phyloP scores from a whole-genome alignment of 2,113 vertebrate genomes.

The Hippolais icterina region DNA sequence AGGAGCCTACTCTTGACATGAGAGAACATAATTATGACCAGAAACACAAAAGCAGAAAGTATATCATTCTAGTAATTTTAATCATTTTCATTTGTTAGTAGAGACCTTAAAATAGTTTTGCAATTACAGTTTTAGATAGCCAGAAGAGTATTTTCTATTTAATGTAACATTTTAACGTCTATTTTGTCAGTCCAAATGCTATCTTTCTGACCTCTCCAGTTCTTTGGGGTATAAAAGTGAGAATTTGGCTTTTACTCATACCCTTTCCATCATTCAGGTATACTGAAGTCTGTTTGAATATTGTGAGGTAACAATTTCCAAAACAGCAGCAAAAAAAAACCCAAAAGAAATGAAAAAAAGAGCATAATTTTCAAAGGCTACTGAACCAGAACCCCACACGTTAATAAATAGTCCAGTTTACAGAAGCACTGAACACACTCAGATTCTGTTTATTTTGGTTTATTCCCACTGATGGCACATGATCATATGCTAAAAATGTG shows the following conservation, averaged over 20 bases:
- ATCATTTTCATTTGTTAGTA: constrained; percentile 47
- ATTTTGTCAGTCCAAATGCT: constrained; percentile 17
- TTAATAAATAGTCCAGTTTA: background rate
- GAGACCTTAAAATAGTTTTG: constrained; percentile 54
- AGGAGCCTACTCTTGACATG: background rate
- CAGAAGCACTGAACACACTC: background rate
- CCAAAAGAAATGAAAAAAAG: background rate
- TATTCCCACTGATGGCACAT: background rate
- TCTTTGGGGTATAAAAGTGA: background rate
- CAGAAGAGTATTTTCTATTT: background rate
- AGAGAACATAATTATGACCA: background rate
- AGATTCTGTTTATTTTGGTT: constrained; percentile 4
- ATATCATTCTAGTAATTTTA: constrained; percentile 30
- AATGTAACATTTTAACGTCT: background rate
- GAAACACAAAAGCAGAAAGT: constrained; percentile 6
- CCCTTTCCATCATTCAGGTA: background rate
- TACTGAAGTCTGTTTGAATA: background rate
- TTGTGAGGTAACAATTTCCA: background rate
- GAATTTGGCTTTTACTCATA: background rate
- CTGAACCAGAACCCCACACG: background rate
- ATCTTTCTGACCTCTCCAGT: background rate
- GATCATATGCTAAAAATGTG: constrained; percentile 11
- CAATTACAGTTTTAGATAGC: background rate
- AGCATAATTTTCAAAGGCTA: background rate
- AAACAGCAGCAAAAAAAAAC: background rate